Percentiles rank a stretch among this genome's conserved stretches.
Evolutionary conservation across 2,797 vertebrate genomes (phyloP).

Genomic region (Mormyrus proboscirostris): DNA sequence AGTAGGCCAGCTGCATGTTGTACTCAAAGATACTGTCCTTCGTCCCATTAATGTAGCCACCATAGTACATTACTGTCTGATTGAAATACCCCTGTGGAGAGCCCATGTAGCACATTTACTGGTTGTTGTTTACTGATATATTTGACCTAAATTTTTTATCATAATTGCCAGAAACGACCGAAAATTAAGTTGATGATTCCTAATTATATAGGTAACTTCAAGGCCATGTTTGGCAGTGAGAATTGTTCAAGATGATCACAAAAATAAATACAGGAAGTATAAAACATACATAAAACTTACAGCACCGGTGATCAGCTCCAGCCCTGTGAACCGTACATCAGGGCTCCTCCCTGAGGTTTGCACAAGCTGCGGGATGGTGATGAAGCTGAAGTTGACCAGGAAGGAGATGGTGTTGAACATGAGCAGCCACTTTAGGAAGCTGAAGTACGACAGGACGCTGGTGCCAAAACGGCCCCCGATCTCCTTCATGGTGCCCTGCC

Average conservation of each 20-base stretch:
- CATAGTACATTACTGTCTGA: conserved; percentile 83
- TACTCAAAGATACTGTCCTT: conserved; percentile 52
- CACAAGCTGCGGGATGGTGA: conserved; percentile 77
- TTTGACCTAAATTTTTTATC: neutral
- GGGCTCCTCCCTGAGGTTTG: conserved; percentile 41
- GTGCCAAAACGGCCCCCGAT: conserved; percentile 85
- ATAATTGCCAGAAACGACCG: neutral
- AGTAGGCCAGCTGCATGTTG: conserved; percentile 86
- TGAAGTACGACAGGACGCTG: conserved; percentile 85
- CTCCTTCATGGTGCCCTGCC: conserved; percentile 78
- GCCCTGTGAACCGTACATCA: conserved; percentile 67
- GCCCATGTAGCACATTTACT: neutral
- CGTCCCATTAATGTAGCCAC: conserved; percentile 74
- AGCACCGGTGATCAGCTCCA: conserved; percentile 83
- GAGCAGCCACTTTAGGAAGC: conserved; percentile 87
- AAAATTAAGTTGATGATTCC: neutral
- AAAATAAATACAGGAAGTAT: neutral
- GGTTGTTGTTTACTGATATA: neutral
- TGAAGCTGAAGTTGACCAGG: conserved; percentile 85
- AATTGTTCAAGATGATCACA: neutral
- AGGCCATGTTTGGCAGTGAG: neutral
- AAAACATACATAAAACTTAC: conserved; percentile 61
- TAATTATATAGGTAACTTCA: neutral
- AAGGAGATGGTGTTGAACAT: conserved; percentile 87
- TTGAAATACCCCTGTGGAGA: conserved; percentile 78